phyloP scores from a whole-genome alignment of 1,140 invertebrate genomes.

The Plectrocnemia conspersa region DNA sequence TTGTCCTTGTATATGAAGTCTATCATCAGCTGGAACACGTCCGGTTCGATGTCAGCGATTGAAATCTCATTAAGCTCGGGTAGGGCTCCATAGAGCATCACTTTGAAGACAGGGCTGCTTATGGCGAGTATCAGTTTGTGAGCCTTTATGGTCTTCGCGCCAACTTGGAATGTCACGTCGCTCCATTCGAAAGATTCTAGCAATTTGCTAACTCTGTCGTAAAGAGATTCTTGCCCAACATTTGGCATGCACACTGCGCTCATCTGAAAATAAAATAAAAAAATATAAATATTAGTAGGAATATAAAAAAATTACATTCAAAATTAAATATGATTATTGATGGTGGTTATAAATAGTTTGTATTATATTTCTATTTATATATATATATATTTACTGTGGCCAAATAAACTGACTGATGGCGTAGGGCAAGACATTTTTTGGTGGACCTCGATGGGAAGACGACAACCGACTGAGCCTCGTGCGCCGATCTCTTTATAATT shows the following conservation, averaged over 20 bases:
- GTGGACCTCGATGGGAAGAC: no score
- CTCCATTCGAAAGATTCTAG: conserved; percentile 50
- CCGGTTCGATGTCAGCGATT: conserved; percentile 51
- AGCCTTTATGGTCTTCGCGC: conserved; percentile 51
- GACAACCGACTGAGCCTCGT: no score
- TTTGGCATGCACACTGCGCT: conserved; percentile 20
- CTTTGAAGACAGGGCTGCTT: conserved; percentile 71
- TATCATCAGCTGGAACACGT: conserved; percentile 52
- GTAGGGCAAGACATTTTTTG: no score
- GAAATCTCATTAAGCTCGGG: conserved; percentile 48
- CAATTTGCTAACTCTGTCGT: conserved; percentile 48
- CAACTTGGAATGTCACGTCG: conserved; percentile 53
- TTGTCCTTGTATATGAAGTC: conserved; percentile 55
- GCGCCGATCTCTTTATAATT: no score
- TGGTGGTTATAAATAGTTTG: background rate
- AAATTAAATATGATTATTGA: background rate
- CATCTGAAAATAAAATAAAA: conserved; percentile 29
- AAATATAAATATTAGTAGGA: background rate
- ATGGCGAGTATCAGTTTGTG: conserved; percentile 66
- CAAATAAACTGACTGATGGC: background rate
- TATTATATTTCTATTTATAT: background rate
- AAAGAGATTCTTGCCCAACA: conserved; percentile 35
- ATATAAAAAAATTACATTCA: background rate
- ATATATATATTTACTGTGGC: background rate
- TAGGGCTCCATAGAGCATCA: conserved; percentile 65